Evolutionary conservation across 1,140 invertebrate genomes (phyloP), one percentile per base, ranked within the genome.

Genomic region (Papilio helenus): DNA sequence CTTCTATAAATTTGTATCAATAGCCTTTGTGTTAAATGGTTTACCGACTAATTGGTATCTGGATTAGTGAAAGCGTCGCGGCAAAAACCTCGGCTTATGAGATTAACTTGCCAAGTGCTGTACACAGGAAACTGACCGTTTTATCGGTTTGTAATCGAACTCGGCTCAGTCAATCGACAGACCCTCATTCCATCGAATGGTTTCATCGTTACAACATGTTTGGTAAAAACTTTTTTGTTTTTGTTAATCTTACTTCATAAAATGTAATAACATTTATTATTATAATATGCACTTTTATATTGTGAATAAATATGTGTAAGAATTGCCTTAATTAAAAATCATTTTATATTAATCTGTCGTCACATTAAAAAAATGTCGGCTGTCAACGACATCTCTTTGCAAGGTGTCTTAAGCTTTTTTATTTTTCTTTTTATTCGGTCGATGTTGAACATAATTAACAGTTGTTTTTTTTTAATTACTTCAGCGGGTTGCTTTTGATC

Each of bases 1-100:
- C 71, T 79, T 77, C 42, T 26, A 80, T 82, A 84, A 81, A 83
- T 82, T 87, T 84, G 79, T 88, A 84, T 83, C 84, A 88, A 87
- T 85, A 85, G 85, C 80, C 83, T 85, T 87, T 88, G 82, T 86
- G 85, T 85, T 89, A 92, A 92, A 86, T 90, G 90, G 90, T 90
- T 92, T 90, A 88, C 78, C 80, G 85, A 83, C 85, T 91, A 90
- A 91, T 92, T 90, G 87, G 86, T 87, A 88, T 88, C 86, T 74
- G 87, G 88, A 89, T 90, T 92, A 90, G 82, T 61, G 79, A 74
- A 83, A 85, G 85, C 86, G 88, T 86, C 81, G 81, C 83, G 79
- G 58, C 80, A 80, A 85, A 84, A 89, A 84, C 83, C 84, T 79
- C 39, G 84, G 88, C 85, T 88, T 88, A 88, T 73, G 1, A 49